phyloP scores from a whole-genome alignment of 2,888 invertebrate species.

The Sycophila texana region DNA sequence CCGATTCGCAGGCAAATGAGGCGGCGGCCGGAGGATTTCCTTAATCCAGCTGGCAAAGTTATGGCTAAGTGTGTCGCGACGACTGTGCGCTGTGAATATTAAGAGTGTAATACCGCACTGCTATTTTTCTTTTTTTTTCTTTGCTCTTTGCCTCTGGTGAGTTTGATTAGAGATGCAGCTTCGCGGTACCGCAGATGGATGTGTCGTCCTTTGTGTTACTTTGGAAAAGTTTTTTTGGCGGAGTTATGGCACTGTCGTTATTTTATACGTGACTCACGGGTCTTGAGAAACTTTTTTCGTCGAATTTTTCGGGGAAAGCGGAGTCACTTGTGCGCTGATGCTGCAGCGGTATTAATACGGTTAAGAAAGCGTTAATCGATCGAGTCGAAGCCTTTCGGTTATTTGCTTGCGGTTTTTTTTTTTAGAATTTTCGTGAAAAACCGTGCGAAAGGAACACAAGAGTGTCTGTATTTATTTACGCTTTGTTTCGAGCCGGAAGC shows the following conservation, averaged over 20 bases:
- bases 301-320: slow-evolving; percentile 8
- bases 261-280: slow-evolving; percentile 26
- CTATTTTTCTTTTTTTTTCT: too few relatives aligned
- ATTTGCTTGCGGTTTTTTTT: too few relatives aligned
- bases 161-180: slow-evolving; percentile 51
- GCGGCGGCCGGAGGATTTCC: slow-evolving; percentile 45
- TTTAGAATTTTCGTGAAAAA: too few relatives aligned
- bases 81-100: slow-evolving; percentile 45
- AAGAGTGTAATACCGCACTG: slow-evolving; percentile 15
- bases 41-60: slow-evolving; percentile 51
- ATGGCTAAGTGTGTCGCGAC: slow-evolving; percentile 43
- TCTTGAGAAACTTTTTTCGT: not conserved
- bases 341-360: too few relatives aligned
- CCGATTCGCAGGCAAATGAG: slow-evolving; percentile 43
- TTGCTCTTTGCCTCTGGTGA: not conserved
- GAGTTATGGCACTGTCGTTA: slow-evolving; percentile 6
- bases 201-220: slow-evolving; percentile 41
- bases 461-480: too few relatives aligned
- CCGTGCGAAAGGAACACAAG: too few relatives aligned
- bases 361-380: not conserved
- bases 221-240: not conserved
- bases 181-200: slow-evolving; percentile 28
- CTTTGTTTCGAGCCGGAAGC: too few relatives aligned
- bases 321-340: not conserved
- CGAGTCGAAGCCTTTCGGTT: too few relatives aligned